phyloP scores from a whole-genome alignment of 2,797 vertebrate species.

The Enteromius anoplus region DNA sequence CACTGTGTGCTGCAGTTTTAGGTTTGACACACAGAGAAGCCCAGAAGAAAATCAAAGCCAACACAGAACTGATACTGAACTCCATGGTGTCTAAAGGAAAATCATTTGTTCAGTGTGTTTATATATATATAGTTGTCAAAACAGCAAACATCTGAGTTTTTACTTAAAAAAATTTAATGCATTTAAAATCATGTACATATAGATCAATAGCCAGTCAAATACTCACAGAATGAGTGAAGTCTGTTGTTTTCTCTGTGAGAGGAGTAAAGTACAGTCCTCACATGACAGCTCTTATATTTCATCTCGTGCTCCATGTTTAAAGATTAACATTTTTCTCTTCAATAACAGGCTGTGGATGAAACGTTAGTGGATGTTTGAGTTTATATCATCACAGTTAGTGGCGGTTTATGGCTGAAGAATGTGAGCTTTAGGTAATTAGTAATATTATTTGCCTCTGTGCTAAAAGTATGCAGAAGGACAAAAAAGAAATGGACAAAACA shows the following conservation, averaged over 20 bases:
- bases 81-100: constrained; percentile 38
- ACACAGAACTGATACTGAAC: background rate
- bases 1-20: background rate
- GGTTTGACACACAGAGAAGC: background rate
- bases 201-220: background rate
- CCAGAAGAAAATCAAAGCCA: constrained; percentile 36
- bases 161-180: background rate
- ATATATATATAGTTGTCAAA: background rate
- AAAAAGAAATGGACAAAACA: background rate
- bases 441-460: background rate
- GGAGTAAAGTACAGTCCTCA: constrained; percentile 79
- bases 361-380: background rate
- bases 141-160: background rate
- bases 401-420: background rate
- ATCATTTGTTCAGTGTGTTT: background rate
- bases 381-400: background rate
- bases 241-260: constrained; percentile 37
- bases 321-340: constrained; percentile 71
- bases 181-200: background rate
- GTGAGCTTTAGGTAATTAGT: background rate
- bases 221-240: constrained; percentile 15
- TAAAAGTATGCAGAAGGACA: background rate
- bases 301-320: constrained; percentile 70
- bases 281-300: constrained; percentile 72
- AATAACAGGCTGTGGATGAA: constrained; percentile 5